Percentiles rank a stretch among this genome's conserved stretches.
Conservation (phyloP, 1,140 invertebrate genomes). For the Drosophila oshimai region DNA sequence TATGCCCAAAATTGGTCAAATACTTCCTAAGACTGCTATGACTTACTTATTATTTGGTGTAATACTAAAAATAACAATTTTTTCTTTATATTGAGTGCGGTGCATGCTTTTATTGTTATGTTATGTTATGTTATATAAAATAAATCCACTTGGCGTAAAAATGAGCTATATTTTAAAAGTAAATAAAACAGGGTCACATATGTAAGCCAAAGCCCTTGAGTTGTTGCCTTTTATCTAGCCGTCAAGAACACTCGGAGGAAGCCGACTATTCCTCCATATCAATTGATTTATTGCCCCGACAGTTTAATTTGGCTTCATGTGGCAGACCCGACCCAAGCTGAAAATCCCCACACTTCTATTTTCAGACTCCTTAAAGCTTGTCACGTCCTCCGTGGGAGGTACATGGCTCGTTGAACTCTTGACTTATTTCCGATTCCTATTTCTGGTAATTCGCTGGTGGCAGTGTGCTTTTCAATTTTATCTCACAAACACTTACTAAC, state of each 20-base stretch:
- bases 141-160: slow-evolving; percentile 32
- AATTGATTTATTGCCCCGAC: slow-evolving; percentile 69
- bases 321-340: slow-evolving; percentile 9
- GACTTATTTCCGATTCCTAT: slow-evolving; percentile 48
- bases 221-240: slow-evolving; percentile 1
- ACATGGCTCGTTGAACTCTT: slow-evolving; percentile 49
- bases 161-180: slow-evolving; percentile 26
- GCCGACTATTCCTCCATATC: slow-evolving; percentile 11
- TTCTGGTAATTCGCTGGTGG: slow-evolving; percentile 44
- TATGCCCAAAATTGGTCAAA: too few relatives aligned
- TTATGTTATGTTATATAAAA: slow-evolving; percentile 6
- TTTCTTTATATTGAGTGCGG: neutral
- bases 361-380: slow-evolving; percentile 11
- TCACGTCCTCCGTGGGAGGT: slow-evolving; percentile 49
- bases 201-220: neutral
- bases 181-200: slow-evolving; percentile 2
- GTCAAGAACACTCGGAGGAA: neutral
- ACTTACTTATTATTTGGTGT: too few relatives aligned
- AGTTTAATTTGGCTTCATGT: slow-evolving; percentile 67
- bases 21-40: too few relatives aligned
- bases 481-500: slow-evolving; percentile 10
- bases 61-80: too few relatives aligned
- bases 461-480: slow-evolving; percentile 37
- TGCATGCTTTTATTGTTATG: too few relatives aligned
- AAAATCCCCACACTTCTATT: neutral